Conservation (phyloP, 1,140 invertebrate genomes). For the Anastrepha ludens region DNA sequence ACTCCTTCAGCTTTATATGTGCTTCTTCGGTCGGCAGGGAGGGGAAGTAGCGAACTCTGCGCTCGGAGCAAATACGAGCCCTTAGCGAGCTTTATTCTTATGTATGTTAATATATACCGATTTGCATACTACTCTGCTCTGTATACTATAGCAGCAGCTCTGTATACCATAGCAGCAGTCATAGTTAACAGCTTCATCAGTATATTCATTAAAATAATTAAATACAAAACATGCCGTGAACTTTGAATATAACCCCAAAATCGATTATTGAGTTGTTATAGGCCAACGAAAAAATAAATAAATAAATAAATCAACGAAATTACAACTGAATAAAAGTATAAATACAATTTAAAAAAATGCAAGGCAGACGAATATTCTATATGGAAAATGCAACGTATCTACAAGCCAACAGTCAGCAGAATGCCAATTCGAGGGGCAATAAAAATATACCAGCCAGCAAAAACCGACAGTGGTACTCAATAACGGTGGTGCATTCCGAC, state of each 20-base stretch:
- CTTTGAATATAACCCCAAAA: slow-evolving; percentile 28
- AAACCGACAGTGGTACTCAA: background rate
- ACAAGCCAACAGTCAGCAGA: background rate
- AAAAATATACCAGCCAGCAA: slow-evolving; percentile 7
- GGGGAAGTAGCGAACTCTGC: too few species aligned
- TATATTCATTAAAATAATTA: slow-evolving; percentile 53
- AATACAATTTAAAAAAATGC: background rate
- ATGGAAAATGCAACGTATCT: background rate
- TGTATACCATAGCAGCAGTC: background rate
- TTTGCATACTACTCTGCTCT: background rate
- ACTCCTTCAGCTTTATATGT: too few species aligned
- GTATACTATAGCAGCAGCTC: background rate
- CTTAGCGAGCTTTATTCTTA: background rate
- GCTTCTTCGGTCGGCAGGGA: too few species aligned
- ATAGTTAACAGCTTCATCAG: background rate
- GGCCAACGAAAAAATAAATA: slow-evolving; percentile 1
- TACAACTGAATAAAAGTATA: too few species aligned
- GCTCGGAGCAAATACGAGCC: background rate
- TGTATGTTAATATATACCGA: background rate
- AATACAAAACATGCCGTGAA: slow-evolving; percentile 47
- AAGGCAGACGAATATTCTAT: background rate
- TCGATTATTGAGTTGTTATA: slow-evolving; percentile 15
- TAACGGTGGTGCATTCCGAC: slow-evolving; percentile 27
- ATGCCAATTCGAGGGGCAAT: background rate
- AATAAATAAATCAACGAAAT: background rate